These are phyloP conservation scores for Nudaria mundana DNA, from an alignment of 2,888 invertebrate species.

Conservation along the genomic window DNA sequence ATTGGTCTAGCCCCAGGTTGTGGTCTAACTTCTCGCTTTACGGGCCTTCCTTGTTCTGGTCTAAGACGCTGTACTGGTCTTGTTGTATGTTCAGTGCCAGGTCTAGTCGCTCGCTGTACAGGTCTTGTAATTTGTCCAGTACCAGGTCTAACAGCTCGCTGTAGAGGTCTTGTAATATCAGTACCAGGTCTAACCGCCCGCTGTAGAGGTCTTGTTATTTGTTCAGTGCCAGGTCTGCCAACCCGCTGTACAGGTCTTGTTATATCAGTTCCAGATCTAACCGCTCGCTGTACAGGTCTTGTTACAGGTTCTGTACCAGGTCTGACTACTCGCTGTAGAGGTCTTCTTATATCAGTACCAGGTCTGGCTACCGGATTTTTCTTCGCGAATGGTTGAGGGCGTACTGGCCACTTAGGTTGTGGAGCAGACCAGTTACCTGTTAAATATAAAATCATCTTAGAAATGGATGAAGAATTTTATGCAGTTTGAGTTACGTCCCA, in stretches of 20 bases:
- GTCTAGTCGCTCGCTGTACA: not conserved
- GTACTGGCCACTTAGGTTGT: constrained; percentile 7
- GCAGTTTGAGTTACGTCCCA: too few relatives aligned
- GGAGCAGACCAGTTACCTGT: constrained; percentile 6
- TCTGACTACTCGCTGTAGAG: not conserved
- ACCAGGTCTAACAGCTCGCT: too few relatives aligned
- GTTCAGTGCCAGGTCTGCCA: not conserved
- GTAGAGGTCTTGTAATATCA: too few relatives aligned
- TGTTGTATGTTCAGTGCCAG: not conserved
- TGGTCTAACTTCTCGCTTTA: not conserved
- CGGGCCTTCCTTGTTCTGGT: not conserved
- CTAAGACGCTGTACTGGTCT: not conserved
- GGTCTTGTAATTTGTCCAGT: not conserved
- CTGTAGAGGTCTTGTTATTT: not conserved
- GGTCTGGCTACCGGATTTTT: not conserved
- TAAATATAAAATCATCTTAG: not conserved
- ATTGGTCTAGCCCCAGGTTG: not conserved
- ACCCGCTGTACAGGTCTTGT: not conserved
- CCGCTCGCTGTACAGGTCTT: not conserved
- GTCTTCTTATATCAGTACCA: not conserved
- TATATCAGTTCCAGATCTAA: not conserved
- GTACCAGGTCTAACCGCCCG: not conserved
- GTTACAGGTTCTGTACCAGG: not conserved
- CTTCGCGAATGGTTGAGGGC: not conserved
- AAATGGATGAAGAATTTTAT: too few relatives aligned